Evolutionary conservation across 2,888 invertebrate species (phyloP), one percentile per base, ranked within the genome.

Genomic region (Nymphalis polychloros): DNA sequence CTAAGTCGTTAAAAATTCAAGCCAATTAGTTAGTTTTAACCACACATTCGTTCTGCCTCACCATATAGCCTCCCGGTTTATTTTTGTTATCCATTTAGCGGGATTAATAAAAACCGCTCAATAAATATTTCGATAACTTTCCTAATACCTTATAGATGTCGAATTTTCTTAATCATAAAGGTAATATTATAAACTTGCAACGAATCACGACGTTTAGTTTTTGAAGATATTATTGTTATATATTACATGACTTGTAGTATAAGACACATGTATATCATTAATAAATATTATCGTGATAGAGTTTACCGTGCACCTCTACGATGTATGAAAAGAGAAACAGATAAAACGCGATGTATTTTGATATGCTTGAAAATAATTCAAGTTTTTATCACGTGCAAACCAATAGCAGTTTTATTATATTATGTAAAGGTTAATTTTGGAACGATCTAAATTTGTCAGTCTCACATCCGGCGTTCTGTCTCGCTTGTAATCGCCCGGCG

Each of bases 1-100:
- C 89, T 90, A 90, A 92, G 84, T 77, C 81, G 85, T 87, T 83
- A 89, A 90, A 90, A 87, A 89, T 89, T 87, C 84, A 84, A 84
- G 80, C 82, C 86, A 88, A 86, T 89, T 89, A 88, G 83, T 81
- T 82, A 71, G 71, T 71, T 75, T 68, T 64, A 64, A 68, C 74
- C 69, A 73, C 72, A 64, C 61, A 55, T 66, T 67, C 63, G 46
- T 68, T 71, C 64, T 59, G 62, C 64, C 68, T 63, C 62, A 61
- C 67, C 59, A 57, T 67, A 61, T 49, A 59, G 64, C 64, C 61
- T 71, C 63, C 68, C 49, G 68, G 55, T 59, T 55, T 64, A 52
- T 65, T 70, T 67, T 59, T 59, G 70, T 64, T 63, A 53, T 46
- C 53, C 55, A 57, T 65, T 69, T 68, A 63, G 67, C 63, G 59